phyloP scores from a whole-genome alignment of 2,888 invertebrate species.

The Venusia cambrica region DNA sequence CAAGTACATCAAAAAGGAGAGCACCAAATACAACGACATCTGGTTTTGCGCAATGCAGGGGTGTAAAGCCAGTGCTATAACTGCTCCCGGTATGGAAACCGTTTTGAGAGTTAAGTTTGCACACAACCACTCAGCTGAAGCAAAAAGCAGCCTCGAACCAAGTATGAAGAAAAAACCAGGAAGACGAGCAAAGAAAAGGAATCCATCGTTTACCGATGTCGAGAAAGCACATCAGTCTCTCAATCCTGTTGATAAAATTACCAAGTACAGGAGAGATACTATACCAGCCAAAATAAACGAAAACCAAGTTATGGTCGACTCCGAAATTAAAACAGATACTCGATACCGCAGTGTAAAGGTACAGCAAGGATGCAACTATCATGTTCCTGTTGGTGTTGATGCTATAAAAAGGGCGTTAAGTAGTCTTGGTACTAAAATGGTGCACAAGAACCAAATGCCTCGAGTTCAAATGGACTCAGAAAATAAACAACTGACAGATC shows the following conservation, averaged over 20 bases:
- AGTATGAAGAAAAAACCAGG: too few species aligned
- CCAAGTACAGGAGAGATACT: conserved; percentile 3
- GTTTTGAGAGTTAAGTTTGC: too few species aligned
- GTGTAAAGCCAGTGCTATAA: conserved; percentile 5
- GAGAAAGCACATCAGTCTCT: conserved; percentile 6
- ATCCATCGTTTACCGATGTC: conserved; percentile 11
- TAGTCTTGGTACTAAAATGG: conserved; percentile 6
- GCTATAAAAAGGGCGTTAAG: conserved; percentile 1
- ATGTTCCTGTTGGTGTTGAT: conserved; percentile 1
- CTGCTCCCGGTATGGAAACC: background rate
- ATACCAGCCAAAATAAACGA: background rate
- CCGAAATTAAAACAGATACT: too few species aligned
- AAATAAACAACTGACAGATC: background rate
- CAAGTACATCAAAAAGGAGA: conserved; percentile 6
- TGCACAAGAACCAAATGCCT: background rate
- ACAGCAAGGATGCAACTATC: background rate
- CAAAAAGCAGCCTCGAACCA: too few species aligned
- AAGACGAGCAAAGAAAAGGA: too few species aligned
- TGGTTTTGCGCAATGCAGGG: conserved; percentile 4
- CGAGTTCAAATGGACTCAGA: background rate
- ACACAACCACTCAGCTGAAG: too few species aligned
- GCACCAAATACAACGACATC: background rate
- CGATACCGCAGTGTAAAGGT: background rate
- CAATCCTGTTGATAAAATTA: conserved; percentile 8
- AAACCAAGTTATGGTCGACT: background rate